Conservation (phyloP, 2,888 invertebrate species). For the Oligia fasciuncula region DNA sequence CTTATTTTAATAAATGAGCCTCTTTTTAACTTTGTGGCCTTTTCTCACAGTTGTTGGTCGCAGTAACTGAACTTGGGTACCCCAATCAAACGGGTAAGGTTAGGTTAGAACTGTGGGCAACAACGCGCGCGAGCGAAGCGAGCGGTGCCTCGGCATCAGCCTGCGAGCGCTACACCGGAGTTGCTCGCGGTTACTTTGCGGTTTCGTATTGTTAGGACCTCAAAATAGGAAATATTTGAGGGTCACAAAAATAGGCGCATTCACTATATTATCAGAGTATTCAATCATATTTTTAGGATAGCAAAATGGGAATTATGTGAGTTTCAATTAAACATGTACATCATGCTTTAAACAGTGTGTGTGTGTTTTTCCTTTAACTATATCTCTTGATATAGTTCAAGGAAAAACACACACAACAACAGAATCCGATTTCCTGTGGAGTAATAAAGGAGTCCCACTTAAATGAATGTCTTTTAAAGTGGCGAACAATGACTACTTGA, state of each 20-base stretch:
- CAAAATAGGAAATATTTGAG: not conserved
- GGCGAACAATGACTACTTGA: conserved; percentile 43
- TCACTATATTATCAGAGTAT: not conserved
- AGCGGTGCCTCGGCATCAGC: not conserved
- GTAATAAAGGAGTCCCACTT: conserved; percentile 22
- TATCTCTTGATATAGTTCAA: not conserved
- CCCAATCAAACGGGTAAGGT: not conserved
- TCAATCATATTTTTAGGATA: not conserved
- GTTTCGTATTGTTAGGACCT: not conserved
- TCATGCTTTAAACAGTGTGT: not conserved
- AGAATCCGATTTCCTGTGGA: conserved; percentile 24
- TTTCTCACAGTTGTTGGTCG: not conserved
- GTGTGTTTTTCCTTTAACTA: no score
- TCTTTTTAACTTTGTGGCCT: not conserved
- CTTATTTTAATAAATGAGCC: not conserved
- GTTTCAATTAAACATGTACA: not conserved
- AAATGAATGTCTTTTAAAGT: conserved; percentile 46
- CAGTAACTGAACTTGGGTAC: not conserved
- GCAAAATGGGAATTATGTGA: not conserved
- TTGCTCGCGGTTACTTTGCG: not conserved
- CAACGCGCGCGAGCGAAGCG: not conserved
- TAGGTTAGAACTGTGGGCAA: not conserved
- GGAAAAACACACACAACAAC: conserved; percentile 14
- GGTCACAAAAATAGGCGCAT: not conserved
- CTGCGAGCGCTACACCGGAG: not conserved